phyloP scores from a whole-genome alignment of 2,888 invertebrate genomes.

The Pammene aurita region DNA sequence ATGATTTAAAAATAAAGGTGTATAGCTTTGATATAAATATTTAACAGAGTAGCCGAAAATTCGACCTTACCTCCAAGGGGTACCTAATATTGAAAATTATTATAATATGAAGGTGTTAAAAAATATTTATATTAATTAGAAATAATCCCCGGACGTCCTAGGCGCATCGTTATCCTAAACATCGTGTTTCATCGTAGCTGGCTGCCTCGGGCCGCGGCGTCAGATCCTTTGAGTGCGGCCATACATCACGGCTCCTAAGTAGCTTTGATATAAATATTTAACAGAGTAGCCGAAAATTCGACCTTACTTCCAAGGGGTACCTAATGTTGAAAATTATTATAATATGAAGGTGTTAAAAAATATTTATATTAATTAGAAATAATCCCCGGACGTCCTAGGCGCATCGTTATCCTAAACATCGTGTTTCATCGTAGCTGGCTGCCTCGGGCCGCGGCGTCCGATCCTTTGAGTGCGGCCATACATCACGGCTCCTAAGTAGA shows the following conservation, averaged over 20 bases:
- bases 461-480: constrained; percentile 78
- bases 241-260: constrained; percentile 81
- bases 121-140: constrained; percentile 37
- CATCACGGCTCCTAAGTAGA: constrained; percentile 81
- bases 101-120: constrained; percentile 21
- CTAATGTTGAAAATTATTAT: constrained; percentile 12
- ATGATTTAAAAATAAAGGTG: constrained; percentile 8
- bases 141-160: constrained; percentile 23
- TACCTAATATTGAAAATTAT: constrained; percentile 13
- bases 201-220: constrained; percentile 68
- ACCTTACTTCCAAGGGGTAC: not conserved
- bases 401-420: constrained; percentile 76
- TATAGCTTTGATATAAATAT: constrained; percentile 20
- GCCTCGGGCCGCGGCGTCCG: constrained; percentile 71
- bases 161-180: constrained; percentile 73
- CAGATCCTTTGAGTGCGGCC: constrained; percentile 75
- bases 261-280: constrained; percentile 49
- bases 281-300: not conserved
- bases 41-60: not conserved
- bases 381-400: constrained; percentile 17
- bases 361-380: constrained; percentile 39
- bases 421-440: constrained; percentile 75
- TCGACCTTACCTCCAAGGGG: not conserved
- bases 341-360: constrained; percentile 21
- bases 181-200: constrained; percentile 77